phyloP scores from a whole-genome alignment of 53 echinoderm and acorn worm species.

The Temnopleurus reevesii region DNA sequence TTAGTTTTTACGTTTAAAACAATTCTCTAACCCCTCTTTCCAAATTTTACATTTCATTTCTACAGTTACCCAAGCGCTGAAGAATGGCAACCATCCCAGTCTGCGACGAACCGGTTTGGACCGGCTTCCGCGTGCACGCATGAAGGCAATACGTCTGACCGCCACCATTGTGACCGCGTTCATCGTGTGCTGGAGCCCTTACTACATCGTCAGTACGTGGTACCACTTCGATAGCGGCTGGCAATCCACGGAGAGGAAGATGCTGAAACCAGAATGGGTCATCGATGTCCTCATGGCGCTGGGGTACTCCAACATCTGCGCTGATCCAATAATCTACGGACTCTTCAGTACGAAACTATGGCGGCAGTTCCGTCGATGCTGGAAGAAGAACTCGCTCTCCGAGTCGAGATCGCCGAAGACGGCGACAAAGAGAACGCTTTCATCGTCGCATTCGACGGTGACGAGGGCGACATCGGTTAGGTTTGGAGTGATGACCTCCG shows the following conservation, averaged over 20 bases:
- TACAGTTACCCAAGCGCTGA: slow-evolving; percentile 34
- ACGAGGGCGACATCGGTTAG: slow-evolving; percentile 42
- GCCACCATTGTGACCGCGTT: slow-evolving; percentile 78
- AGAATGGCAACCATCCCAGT: slow-evolving; percentile 50
- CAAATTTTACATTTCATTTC: background rate
- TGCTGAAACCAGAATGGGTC: slow-evolving; percentile 54
- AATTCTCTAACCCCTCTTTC: no score
- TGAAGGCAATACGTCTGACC: slow-evolving; percentile 80
- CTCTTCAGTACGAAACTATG: slow-evolving; percentile 83
- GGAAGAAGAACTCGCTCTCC: background rate
- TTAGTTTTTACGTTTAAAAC: no score
- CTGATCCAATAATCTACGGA: slow-evolving; percentile 93
- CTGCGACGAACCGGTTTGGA: slow-evolving; percentile 45
- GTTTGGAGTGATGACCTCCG: slow-evolving; percentile 46
- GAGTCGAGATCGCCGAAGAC: background rate
- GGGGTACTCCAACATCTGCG: slow-evolving; percentile 73
- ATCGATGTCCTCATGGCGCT: slow-evolving; percentile 65
- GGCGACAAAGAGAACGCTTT: slow-evolving; percentile 19
- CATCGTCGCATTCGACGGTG: slow-evolving; percentile 39
- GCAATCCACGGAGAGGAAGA: slow-evolving; percentile 12
- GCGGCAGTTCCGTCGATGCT: slow-evolving; percentile 44
- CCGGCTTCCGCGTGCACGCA: slow-evolving; percentile 79
- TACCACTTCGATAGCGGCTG: slow-evolving; percentile 59
- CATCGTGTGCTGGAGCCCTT: slow-evolving; percentile 91
- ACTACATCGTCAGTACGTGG: slow-evolving; percentile 65